Evolutionary conservation across 1,140 invertebrate genomes (phyloP).

Genomic region (Procambarus virginalis): DNA sequence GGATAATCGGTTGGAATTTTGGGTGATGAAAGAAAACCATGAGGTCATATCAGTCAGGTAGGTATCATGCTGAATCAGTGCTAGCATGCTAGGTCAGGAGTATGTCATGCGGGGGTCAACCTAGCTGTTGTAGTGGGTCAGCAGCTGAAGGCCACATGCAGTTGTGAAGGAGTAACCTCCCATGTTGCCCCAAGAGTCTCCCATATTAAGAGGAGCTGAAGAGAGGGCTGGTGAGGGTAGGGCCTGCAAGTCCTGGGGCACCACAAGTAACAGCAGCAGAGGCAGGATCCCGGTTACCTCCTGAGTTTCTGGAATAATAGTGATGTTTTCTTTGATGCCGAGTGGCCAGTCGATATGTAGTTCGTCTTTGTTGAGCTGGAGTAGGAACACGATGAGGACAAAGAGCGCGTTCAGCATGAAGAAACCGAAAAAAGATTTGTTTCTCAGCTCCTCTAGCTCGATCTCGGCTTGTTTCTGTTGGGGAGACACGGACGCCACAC

Average conservation of each 20-base stretch:
- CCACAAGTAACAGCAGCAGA: conserved; percentile 42
- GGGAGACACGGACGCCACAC: conserved; percentile 40
- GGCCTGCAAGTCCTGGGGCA: neutral
- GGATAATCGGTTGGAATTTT: neutral
- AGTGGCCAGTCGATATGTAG: conserved; percentile 95
- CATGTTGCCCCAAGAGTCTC: neutral
- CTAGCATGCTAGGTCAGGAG: conserved; percentile 51
- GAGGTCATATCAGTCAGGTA: conserved; percentile 11
- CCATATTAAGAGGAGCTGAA: conserved; percentile 17
- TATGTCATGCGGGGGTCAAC: conserved; percentile 20
- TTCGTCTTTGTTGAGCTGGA: conserved; percentile 98
- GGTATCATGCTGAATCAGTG: conserved; percentile 32
- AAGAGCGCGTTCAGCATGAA: conserved; percentile 99
- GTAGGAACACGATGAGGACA: conserved; percentile 97
- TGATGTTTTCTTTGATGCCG: conserved; percentile 95
- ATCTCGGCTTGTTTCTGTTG: conserved; percentile 87
- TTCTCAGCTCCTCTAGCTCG: conserved; percentile 93
- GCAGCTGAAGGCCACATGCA: neutral
- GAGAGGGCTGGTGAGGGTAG: neutral
- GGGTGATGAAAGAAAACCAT: neutral
- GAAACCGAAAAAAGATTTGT: conserved; percentile 98
- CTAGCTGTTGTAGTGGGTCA: conserved; percentile 5
- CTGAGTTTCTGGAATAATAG: conserved; percentile 90
- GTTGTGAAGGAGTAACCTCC: neutral
- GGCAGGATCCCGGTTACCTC: conserved; percentile 79